phyloP scores from a whole-genome alignment of 2,797 vertebrate genomes.

The Alcedo atthis region DNA sequence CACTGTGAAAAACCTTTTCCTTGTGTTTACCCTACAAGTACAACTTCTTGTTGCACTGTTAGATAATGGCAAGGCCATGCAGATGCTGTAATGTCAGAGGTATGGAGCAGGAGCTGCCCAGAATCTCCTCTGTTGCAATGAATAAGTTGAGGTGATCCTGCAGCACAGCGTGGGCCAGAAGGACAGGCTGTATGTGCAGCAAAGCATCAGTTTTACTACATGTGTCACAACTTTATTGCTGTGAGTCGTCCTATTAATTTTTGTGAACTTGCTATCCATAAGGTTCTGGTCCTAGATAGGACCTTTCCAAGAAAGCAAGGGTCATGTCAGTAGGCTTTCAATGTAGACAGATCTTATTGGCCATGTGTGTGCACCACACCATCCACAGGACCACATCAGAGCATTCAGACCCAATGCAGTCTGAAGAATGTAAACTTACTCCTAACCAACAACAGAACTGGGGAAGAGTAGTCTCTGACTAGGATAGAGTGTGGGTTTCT shows the following conservation, averaged over 20 bases:
- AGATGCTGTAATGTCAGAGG: neutral
- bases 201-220: neutral
- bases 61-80: neutral
- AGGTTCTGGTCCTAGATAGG: neutral
- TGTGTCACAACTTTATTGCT: neutral
- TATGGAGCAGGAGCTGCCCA: accelerated
- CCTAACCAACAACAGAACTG: neutral
- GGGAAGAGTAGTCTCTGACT: neutral
- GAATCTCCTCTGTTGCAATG: neutral
- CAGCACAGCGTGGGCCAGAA: neutral
- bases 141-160: neutral
- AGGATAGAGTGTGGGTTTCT: neutral
- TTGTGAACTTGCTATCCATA: neutral
- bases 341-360: neutral
- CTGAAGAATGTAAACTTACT: neutral
- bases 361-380: neutral
- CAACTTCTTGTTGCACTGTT: neutral
- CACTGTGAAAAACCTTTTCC: no score
- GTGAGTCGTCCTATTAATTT: neutral
- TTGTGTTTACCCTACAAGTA: no score
- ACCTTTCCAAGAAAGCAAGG: neutral
- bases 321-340: neutral
- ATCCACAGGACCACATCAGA: neutral
- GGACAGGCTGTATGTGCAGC: neutral
- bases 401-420: neutral